These are phyloP conservation scores for Channa argus DNA, from an alignment of 2,113 vertebrate genomes.

Conservation along the genomic window DNA sequence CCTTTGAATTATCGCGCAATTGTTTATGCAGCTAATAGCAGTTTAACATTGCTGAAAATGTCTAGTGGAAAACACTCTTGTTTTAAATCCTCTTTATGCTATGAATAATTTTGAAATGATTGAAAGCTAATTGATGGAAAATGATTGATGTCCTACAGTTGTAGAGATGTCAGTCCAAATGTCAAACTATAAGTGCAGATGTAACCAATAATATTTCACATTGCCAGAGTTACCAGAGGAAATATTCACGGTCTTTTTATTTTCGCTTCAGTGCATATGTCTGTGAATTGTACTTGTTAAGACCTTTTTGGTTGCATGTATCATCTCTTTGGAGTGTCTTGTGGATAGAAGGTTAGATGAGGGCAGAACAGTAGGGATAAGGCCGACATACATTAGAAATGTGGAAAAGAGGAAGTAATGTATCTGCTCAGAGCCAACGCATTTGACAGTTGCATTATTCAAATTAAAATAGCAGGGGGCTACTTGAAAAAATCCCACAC, in stretches of 20 bases:
- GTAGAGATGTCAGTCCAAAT: constrained; percentile 37
- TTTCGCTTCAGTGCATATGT: not conserved
- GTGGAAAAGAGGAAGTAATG: constrained; percentile 15
- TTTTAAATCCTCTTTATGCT: constrained; percentile 25
- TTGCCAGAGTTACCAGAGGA: not conserved
- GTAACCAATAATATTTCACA: constrained; percentile 30
- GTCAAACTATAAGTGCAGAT: constrained; percentile 17
- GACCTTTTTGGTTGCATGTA: not conserved
- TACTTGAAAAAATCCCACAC: constrained; percentile 30
- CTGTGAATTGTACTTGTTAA: constrained; percentile 9
- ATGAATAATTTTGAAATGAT: constrained; percentile 4
- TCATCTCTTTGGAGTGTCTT: constrained; percentile 6
- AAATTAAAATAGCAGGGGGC: constrained; percentile 42
- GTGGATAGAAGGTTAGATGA: constrained; percentile 3
- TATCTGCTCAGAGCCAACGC: constrained; percentile 36
- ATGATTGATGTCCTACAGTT: not conserved
- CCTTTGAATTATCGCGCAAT: constrained; percentile 9
- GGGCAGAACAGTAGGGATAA: constrained; percentile 4
- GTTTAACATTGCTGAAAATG: constrained; percentile 10
- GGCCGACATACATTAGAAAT: constrained; percentile 16
- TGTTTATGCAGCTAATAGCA: not conserved
- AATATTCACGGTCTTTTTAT: constrained; percentile 15
- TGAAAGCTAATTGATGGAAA: constrained; percentile 28
- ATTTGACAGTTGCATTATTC: constrained; percentile 59
- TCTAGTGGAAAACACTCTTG: not conserved